Percentiles rank a stretch among this genome's conserved stretches.
These are phyloP conservation scores for Neosilurus mollespiculum DNA, from an alignment of 2,797 vertebrate species.

Conservation along the genomic window DNA sequence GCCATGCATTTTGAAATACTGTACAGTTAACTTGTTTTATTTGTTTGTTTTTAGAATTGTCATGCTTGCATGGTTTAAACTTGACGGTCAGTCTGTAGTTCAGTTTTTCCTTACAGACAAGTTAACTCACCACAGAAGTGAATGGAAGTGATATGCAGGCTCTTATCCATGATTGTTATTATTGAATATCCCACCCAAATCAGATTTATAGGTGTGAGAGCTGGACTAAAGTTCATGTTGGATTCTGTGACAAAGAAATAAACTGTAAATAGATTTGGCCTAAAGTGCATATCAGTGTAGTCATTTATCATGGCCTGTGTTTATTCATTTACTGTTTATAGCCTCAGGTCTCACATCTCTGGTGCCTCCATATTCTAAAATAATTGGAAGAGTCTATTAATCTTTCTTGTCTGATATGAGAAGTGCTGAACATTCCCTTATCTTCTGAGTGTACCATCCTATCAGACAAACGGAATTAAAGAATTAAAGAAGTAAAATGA, in stretches of 20 bases:
- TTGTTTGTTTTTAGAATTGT: not conserved
- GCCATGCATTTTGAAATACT: not conserved
- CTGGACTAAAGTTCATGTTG: conserved; percentile 23
- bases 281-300: conserved; percentile 18
- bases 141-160: conserved; percentile 1
- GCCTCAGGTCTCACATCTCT: conserved; percentile 27
- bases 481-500: not conserved
- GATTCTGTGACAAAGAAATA: conserved; percentile 11
- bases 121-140: not conserved
- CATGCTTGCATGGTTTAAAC: not conserved
- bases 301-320: conserved; percentile 36
- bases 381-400: conserved; percentile 40
- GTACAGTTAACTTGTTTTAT: not conserved
- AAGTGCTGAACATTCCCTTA: conserved; percentile 27
- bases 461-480: conserved; percentile 3
- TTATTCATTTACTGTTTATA: conserved; percentile 30
- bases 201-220: not conserved
- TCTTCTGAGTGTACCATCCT: conserved; percentile 13
- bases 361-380: conserved; percentile 33
- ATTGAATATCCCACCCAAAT: conserved; percentile 3
- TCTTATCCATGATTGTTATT: conserved; percentile 21
- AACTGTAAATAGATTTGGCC: conserved; percentile 25
- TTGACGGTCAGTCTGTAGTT: not conserved
- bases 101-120: not conserved
- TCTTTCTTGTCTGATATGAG: conserved; percentile 30